phyloP scores from a whole-genome alignment of 2,797 vertebrate species.

The Melanotaenia maccullochi region DNA sequence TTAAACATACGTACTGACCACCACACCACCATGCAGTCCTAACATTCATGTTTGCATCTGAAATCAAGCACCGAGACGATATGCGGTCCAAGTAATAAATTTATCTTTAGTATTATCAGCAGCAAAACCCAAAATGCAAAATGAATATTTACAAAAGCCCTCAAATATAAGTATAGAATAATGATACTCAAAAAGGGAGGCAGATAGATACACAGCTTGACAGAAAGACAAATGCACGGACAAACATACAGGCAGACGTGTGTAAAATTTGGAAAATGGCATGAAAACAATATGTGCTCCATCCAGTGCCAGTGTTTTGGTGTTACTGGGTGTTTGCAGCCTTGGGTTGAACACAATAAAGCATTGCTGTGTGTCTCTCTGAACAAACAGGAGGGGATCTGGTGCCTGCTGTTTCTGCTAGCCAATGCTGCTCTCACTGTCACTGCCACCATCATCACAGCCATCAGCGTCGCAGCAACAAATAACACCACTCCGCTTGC shows the following conservation, averaged over 20 bases:
- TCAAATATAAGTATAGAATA: constrained; percentile 40
- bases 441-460: constrained; percentile 71
- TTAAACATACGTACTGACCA: too few relatives aligned
- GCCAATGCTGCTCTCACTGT: constrained; percentile 75
- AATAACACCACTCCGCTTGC: constrained; percentile 69
- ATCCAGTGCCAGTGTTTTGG: constrained; percentile 76
- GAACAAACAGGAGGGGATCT: constrained; percentile 78
- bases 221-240: constrained; percentile 62
- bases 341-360: constrained; percentile 72
- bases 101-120: constrained; percentile 31
- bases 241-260: constrained; percentile 61
- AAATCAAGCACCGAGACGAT: background rate
- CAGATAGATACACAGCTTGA: constrained; percentile 56
- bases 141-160: constrained; percentile 40
- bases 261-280: constrained; percentile 67
- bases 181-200: constrained; percentile 44
- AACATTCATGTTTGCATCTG: constrained; percentile 29
- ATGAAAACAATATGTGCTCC: constrained; percentile 65
- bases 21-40: background rate
- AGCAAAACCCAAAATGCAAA: constrained; percentile 19
- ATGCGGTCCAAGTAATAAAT: constrained; percentile 25
- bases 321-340: constrained; percentile 70
- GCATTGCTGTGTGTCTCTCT: constrained; percentile 75
- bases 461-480: constrained; percentile 66
- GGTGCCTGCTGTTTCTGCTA: constrained; percentile 70